Evolutionary conservation across 2,797 vertebrate species (phyloP), one percentile per base, ranked within the genome.

Genomic region (Pangasius mekongensis): DNA sequence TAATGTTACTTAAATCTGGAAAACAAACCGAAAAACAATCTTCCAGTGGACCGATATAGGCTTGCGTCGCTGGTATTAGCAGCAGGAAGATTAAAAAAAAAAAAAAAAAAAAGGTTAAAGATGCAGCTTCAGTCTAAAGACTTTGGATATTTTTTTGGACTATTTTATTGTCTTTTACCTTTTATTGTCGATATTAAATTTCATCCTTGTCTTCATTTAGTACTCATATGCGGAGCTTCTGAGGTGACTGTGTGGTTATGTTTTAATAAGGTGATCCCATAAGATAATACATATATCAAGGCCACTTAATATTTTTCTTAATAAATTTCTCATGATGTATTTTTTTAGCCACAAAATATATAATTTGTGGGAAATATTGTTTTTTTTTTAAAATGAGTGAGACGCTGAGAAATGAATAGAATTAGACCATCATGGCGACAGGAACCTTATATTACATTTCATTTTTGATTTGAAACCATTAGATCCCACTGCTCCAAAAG

Each of bases 1-100:
- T 91, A 93, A 52, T 52, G n/a, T 36, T 74, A 39, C 85, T 89
- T 89, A 93, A 91, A 86, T 76, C 90, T 91, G 89, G 91, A 92
- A 93, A n/a, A 43, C 24, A 64, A 82, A 43, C 56, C 56, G 16
- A n/a, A n/a, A 49, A 3, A 73, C 43, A 43, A 74, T 36, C 43
- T 73, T 43, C 24, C 27, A 16, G 73, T 14, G 24, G 43, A 76
- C n/a, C 11, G 7, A 4, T 76, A 76, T 3, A n/a, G 20, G 1
- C 11, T 76, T 10, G 39, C 10, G 11, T 49, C 2, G 22, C n/a
- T 78, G 52, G 39, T 47, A 27, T 27, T 24, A 27, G 11, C 22
- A 47, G 9, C 36, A 24, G 69, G 10, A 71, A 69, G 33, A 33
- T 36, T 1, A 2, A 33, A 33, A 33, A 33, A 33, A 36, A 1